A percentile compares a stretch with the other conserved stretches of the same genome.
These are phyloP conservation scores for Tiphia femorata DNA, from an alignment of 2,888 invertebrate species.

Conservation along the genomic window DNA sequence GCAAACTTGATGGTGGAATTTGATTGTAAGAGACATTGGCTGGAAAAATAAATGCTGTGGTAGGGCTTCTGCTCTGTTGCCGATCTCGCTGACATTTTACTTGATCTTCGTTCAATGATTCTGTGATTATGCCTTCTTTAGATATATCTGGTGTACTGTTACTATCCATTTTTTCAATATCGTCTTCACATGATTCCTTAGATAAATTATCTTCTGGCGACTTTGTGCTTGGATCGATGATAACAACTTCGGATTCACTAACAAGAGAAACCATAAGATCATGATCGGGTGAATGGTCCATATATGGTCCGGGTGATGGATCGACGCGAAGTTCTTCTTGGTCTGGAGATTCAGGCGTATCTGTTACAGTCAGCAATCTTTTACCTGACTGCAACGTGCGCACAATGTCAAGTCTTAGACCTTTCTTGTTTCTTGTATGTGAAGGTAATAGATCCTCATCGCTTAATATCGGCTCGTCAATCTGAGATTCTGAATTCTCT, in stretches of 20 bases:
- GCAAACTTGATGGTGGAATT: slow-evolving; percentile 58
- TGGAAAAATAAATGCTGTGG: slow-evolving; percentile 38
- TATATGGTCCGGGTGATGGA: slow-evolving; percentile 68
- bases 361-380: slow-evolving; percentile 67
- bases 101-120: slow-evolving; percentile 34
- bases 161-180: slow-evolving; percentile 40
- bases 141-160: slow-evolving; percentile 17
- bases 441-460: slow-evolving; percentile 58
- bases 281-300: slow-evolving; percentile 67
- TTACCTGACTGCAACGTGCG: slow-evolving; percentile 66
- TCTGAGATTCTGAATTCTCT: slow-evolving; percentile 53
- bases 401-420: slow-evolving; percentile 60
- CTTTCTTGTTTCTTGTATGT: slow-evolving; percentile 57
- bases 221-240: slow-evolving; percentile 74
- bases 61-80: slow-evolving; percentile 35
- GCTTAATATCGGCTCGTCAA: slow-evolving; percentile 52
- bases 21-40: slow-evolving; percentile 49
- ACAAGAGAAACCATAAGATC: slow-evolving; percentile 68
- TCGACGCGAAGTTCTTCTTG: slow-evolving; percentile 70
- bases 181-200: slow-evolving; percentile 56
- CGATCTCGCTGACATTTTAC: slow-evolving; percentile 42
- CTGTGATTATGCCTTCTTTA: slow-evolving; percentile 50
- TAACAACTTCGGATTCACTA: slow-evolving; percentile 74
- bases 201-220: slow-evolving; percentile 77
- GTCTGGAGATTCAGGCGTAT: slow-evolving; percentile 72